A percentile compares a stretch with the other conserved stretches of the same genome.
Evolutionary conservation across 2,888 invertebrate species (phyloP).

Genomic region (Gnatocerus cornutus): DNA sequence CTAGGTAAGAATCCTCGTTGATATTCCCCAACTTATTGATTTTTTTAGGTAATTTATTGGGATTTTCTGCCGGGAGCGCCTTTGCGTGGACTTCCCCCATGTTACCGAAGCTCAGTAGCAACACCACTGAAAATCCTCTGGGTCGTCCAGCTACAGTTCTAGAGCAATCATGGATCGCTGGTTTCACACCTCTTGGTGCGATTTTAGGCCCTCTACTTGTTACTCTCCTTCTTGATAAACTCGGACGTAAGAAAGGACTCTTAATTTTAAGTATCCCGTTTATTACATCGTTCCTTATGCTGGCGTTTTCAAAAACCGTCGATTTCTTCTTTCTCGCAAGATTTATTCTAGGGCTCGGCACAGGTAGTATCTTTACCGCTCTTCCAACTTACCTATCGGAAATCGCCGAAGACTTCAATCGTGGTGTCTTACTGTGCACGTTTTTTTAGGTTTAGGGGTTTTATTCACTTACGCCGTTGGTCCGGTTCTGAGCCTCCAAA

Average conservation of each 20-base stretch:
- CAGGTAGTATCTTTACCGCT: constrained; percentile 81
- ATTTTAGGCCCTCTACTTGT: constrained; percentile 56
- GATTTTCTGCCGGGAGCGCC: constrained; percentile 42
- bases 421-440: constrained; percentile 73
- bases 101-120: constrained; percentile 54
- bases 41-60: constrained; percentile 43
- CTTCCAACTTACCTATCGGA: constrained; percentile 91
- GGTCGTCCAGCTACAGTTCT: constrained; percentile 51
- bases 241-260: constrained; percentile 80
- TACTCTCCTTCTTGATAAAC: constrained; percentile 52
- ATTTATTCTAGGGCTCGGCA: constrained; percentile 77
- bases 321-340: constrained; percentile 72
- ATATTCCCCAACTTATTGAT: constrained; percentile 4
- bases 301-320: constrained; percentile 54
- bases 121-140: constrained; percentile 56
- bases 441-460: constrained; percentile 53
- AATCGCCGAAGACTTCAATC: constrained; percentile 83
- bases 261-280: constrained; percentile 78
- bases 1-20: constrained; percentile 17
- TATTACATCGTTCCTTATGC: constrained; percentile 69
- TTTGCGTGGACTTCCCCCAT: constrained; percentile 61
- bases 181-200: constrained; percentile 57
- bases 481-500: constrained; percentile 54
- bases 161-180: constrained; percentile 59
- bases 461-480: constrained; percentile 53